These are phyloP conservation scores for Elephas maximus DNA, from an alignment of 2,113 vertebrate genomes.

Conservation along the genomic window DNA sequence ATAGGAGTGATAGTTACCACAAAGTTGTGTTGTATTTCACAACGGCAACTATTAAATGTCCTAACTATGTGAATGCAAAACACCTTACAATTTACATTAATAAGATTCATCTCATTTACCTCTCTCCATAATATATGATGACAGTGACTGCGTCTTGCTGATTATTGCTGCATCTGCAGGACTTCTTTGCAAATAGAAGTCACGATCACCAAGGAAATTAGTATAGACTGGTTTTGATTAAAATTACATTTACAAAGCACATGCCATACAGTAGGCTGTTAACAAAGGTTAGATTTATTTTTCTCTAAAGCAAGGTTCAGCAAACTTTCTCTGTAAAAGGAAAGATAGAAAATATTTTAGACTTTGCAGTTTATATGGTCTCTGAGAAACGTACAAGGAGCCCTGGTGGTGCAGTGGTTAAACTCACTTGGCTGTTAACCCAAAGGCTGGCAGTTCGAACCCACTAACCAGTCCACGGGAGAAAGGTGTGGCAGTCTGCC, in stretches of 20 bases:
- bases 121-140: neutral
- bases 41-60: neutral
- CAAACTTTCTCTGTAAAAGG: neutral
- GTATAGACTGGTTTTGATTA: conserved; percentile 62
- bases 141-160: neutral
- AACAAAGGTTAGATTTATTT: conserved; percentile 16
- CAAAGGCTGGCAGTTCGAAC: no score
- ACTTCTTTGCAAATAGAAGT: conserved; percentile 27
- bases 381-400: neutral
- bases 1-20: neutral
- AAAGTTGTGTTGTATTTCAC: neutral
- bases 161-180: neutral
- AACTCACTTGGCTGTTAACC: no score
- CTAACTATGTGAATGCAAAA: neutral
- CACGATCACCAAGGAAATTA: neutral
- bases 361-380: neutral
- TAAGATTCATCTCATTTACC: neutral
- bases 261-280: neutral
- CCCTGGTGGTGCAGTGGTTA: no score
- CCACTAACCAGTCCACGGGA: no score
- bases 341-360: neutral
- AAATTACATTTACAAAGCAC: conserved; percentile 8
- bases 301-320: neutral
- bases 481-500: no score
- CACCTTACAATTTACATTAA: neutral